Conservation (phyloP, 2,888 invertebrate genomes). For the Scaeva pyrastri region DNA sequence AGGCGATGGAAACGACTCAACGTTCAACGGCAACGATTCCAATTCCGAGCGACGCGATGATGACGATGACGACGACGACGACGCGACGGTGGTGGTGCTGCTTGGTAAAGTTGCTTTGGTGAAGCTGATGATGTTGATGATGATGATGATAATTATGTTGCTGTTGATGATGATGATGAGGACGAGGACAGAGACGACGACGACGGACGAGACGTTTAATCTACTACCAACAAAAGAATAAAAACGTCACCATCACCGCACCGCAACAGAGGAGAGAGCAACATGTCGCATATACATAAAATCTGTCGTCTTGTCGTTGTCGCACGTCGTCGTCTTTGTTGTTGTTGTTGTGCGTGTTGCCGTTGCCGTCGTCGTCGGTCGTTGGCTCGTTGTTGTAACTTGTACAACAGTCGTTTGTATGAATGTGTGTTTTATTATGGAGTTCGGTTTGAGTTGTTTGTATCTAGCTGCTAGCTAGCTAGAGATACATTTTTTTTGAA, state of each 20-base stretch:
- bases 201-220: slow-evolving; percentile 50
- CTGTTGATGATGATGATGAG: slow-evolving; percentile 18
- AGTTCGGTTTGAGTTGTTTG: slow-evolving; percentile 15
- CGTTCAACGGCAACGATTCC: slow-evolving; percentile 27
- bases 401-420: not conserved
- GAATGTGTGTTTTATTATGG: slow-evolving; percentile 7
- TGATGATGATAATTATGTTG: slow-evolving; percentile 12
- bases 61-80: slow-evolving; percentile 22
- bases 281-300: slow-evolving; percentile 66
- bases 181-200: slow-evolving; percentile 12
- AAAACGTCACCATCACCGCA: slow-evolving; percentile 65
- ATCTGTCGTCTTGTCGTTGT: not conserved
- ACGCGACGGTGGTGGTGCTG: not conserved
- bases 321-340: not conserved
- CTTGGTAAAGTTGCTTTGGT: not conserved
- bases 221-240: slow-evolving; percentile 41
- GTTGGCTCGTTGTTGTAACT: no score
- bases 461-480: not conserved
- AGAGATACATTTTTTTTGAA: slow-evolving; percentile 32
- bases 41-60: slow-evolving; percentile 24
- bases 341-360: not conserved
- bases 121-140: slow-evolving; percentile 1
- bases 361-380: no score
- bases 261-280: slow-evolving; percentile 63
- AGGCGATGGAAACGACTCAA: slow-evolving; percentile 51